Base-by-base conservation (phyloP, 2,888 invertebrate species). In the Endomychus coccineus region DNA sequence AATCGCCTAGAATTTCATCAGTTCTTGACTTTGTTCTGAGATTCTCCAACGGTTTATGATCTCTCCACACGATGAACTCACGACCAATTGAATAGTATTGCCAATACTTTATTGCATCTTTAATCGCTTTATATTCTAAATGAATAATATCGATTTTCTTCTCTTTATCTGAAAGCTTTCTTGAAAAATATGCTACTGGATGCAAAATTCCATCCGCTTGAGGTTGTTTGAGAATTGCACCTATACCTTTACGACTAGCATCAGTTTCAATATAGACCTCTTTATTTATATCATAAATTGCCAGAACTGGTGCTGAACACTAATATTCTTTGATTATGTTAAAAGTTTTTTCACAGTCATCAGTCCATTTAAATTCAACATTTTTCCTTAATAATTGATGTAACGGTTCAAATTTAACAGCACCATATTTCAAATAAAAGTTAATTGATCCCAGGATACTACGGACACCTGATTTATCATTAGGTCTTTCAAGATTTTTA, bases 181-280 rank as follows among this genome's bases (percentile, higher is more conserved):
- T 42, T 34, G 40, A 39, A 16, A 43, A 41, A 27, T 37, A 43
- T 16, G 43, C 41, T 15, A 41, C 35, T 25, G 44, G 39, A 39
- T 42, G 34, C 24, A 21, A 13, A 9, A 33, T 21, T 7, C 28
- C 33, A 16, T 38, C 24, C 29, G 16, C 11, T 12, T 35, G 14
- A 12, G 11, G 13, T 41, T 51, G 48, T 43, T 50, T 49, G 16
- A 52, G 33, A 6, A 48, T 39, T 10, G 48, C 51, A 31, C 49
- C 53, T 7, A 50, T 23, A 15, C 51, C 51, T 39, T 37, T 19
- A 7, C 43, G 27, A 40, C 49, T 49, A 17, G 43, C 53, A 36
- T 53, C 51, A 15, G 49, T 52, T 25, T 46, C 44, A 23, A 52
- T 46, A 25, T 36, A 15, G n/a, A 45, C 46, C 36, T 42, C 39